Evolutionary conservation across 2,888 invertebrate species (phyloP), one percentile per base, ranked within the genome.

Genomic region (Tortricodes alternella): DNA sequence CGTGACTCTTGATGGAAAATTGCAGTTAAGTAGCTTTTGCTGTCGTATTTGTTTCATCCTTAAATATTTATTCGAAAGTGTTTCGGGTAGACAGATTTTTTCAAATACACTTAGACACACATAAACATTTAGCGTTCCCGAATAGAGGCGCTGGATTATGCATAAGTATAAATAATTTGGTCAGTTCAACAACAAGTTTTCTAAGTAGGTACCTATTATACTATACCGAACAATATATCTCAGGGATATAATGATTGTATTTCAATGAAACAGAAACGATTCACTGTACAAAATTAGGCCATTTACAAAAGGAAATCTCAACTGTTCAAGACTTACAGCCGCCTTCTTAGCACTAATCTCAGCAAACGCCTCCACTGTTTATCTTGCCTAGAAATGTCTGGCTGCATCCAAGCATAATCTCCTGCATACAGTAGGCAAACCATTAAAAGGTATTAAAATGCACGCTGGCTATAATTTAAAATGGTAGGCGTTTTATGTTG

Each of bases 301-400:
- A 79, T 76, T 73, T 71, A 73, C 75, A 77, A 77, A 79, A 73
- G 75, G 70, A 81, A 82, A 79, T 82, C 78, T 79, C 66, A 62
- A 74, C 72, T 76, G 74, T 77, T 80, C 76, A 78, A 80, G 81
- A 82, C 71, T 71, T 73, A 74, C 67, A 64, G 67, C 63, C 64
- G 67, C 66, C 67, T 75, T 73, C 82, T 85, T 80, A 82, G 71
- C 75, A 79, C 81, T 87, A 86, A 87, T 88, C 87, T 85, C 64
- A 63, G 72, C 66, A 73, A 82, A 81, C 78, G 83, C 83, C 78
- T 80, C 68, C 70, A 71, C 78, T 84, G 86, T 89, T 86, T 88
- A 83, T 88, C 85, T 86, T 82, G 82, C 80, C 81, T 80, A 73
- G 79, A 76, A 82, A 80, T 75, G 80, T 80, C 81, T 85, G 73